These are phyloP conservation scores for Ostrea edulis DNA, from an alignment of 1,140 invertebrate genomes.

Conservation along the genomic window DNA sequence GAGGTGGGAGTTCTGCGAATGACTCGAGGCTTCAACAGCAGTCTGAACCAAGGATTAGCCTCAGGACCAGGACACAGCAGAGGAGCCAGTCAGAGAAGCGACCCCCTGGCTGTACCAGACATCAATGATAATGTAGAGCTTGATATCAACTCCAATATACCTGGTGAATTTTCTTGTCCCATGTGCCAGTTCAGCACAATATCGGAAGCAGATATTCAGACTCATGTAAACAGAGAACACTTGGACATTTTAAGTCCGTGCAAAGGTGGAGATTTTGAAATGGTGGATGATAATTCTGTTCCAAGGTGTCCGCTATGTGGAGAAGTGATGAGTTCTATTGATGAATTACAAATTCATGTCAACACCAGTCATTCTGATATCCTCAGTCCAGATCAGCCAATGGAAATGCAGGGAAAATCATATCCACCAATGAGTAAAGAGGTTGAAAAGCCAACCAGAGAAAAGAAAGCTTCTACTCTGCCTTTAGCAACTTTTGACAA, in stretches of 20 bases:
- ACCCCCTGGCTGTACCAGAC: slow-evolving; percentile 53
- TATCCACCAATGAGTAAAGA: slow-evolving; percentile 14
- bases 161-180: slow-evolving; percentile 82
- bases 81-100: background rate
- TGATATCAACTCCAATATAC: slow-evolving; percentile 77
- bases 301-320: slow-evolving; percentile 76
- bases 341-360: slow-evolving; percentile 91
- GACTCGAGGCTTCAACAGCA: slow-evolving; percentile 19
- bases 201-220: slow-evolving; percentile 87
- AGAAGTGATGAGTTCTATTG: slow-evolving; percentile 82
- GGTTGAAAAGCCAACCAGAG: background rate
- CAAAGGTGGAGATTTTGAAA: slow-evolving; percentile 77
- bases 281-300: slow-evolving; percentile 78
- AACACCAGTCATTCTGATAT: slow-evolving; percentile 90
- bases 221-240: slow-evolving; percentile 91
- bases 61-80: slow-evolving; percentile 8
- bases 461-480: background rate
- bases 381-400: slow-evolving; percentile 81
- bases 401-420: background rate
- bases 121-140: slow-evolving; percentile 76
- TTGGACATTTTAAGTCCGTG: slow-evolving; percentile 91
- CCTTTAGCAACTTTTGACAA: background rate
- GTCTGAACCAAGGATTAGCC: background rate
- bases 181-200: slow-evolving; percentile 89
- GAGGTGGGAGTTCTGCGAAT: slow-evolving; percentile 10